phyloP scores from a whole-genome alignment of 2,113 vertebrate species.

The Suricata suricatta region DNA sequence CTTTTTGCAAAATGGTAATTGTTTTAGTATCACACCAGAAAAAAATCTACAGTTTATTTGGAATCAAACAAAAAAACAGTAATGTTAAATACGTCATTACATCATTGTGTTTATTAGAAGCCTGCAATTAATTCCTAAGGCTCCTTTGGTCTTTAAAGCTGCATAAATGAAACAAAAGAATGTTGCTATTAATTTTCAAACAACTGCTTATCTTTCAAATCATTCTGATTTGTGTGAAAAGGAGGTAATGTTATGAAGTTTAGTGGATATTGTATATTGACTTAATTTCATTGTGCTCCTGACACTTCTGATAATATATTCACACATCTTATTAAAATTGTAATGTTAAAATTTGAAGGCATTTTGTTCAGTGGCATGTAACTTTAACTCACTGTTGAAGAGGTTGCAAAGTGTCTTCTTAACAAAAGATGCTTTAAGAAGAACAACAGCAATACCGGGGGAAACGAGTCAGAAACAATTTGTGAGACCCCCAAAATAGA shows the following conservation, averaged over 20 bases:
- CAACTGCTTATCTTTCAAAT: slow-evolving; percentile 66
- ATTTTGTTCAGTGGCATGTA: not conserved
- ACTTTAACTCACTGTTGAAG: slow-evolving; percentile 6
- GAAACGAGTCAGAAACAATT: not conserved
- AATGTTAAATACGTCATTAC: slow-evolving; percentile 88
- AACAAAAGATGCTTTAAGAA: slow-evolving; percentile 4
- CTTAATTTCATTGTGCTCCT: slow-evolving; percentile 22
- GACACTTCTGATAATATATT: not conserved
- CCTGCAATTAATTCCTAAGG: slow-evolving; percentile 88
- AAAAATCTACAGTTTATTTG: slow-evolving; percentile 92
- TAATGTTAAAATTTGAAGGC: slow-evolving; percentile 8
- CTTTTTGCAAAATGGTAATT: slow-evolving; percentile 93
- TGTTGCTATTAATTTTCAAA: slow-evolving; percentile 79
- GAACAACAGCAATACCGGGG: not conserved
- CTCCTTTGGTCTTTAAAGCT: slow-evolving; percentile 80
- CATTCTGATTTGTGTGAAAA: slow-evolving; percentile 28
- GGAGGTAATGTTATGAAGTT: slow-evolving; percentile 45
- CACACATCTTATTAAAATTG: not conserved
- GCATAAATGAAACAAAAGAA: slow-evolving; percentile 83
- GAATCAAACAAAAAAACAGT: slow-evolving; percentile 88
- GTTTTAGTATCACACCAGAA: slow-evolving; percentile 91
- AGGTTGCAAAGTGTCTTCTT: not conserved
- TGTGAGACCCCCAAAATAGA: not conserved
- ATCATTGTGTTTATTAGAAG: slow-evolving; percentile 90
- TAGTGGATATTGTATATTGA: not conserved